Percentiles rank a stretch among this genome's conserved stretches.
Evolutionary conservation across 2,888 invertebrate species (phyloP).

Genomic region (Operophtera brumata): DNA sequence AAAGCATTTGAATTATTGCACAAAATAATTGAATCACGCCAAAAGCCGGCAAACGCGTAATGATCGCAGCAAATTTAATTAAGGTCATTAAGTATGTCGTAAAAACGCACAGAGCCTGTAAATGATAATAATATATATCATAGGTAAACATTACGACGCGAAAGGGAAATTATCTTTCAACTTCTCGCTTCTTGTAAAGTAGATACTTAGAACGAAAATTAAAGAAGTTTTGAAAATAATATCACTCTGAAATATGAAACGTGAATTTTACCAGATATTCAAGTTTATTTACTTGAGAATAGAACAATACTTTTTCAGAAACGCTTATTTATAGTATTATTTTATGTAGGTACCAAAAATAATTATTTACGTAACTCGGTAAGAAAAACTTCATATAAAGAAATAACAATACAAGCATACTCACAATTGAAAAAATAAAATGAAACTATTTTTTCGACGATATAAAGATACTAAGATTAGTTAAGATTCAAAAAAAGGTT

Average conservation of each 20-base stretch:
- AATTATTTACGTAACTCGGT: too few species aligned
- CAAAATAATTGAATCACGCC: conserved; percentile 33
- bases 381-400: not conserved
- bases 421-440: too few species aligned
- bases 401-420: too few species aligned
- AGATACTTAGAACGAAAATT: not conserved
- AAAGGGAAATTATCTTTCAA: conserved; percentile 11
- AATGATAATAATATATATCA: conserved; percentile 25
- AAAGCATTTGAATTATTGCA: conserved; percentile 31
- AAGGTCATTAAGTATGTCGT: conserved; percentile 32
- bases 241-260: not conserved
- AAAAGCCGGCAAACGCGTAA: conserved; percentile 31
- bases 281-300: too few species aligned
- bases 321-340: not conserved
- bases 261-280: too few species aligned
- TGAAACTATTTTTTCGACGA: too few species aligned
- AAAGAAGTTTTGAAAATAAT: not conserved
- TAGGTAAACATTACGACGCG: conserved; percentile 9
- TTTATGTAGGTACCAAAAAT: too few species aligned
- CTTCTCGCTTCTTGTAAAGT: not conserved
- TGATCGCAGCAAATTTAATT: conserved; percentile 33
- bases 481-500: too few species aligned
- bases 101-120: conserved; percentile 28
- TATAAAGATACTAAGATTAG: too few species aligned
- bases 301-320: not conserved